Percentiles rank a stretch among this genome's conserved stretches.
Evolutionary conservation across 2,888 invertebrate genomes (phyloP).

Genomic region (Aphodius sticticus): DNA sequence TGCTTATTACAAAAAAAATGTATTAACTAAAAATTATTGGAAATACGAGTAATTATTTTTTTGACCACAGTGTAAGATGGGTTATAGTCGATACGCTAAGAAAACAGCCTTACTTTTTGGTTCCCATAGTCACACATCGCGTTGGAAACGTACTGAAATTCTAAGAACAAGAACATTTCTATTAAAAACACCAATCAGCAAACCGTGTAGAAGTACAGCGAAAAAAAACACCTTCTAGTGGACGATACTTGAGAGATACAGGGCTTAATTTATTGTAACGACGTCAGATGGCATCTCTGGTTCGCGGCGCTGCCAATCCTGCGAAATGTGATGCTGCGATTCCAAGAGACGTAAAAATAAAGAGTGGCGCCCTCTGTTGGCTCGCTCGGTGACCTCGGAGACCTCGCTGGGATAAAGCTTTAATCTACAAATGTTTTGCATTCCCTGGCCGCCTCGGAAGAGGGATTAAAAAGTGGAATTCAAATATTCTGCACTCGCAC

Average conservation of each 20-base stretch:
- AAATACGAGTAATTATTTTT: too few relatives aligned
- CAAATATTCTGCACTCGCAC: conserved; percentile 14
- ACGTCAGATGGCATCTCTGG: not conserved
- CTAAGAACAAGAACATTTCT: too few relatives aligned
- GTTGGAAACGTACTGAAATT: too few relatives aligned
- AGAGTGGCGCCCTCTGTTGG: not conserved
- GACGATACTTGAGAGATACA: not conserved
- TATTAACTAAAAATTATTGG: too few relatives aligned
- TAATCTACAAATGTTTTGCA: conserved; percentile 27
- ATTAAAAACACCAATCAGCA: not conserved
- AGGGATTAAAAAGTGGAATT: conserved; percentile 28
- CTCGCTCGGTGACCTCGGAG: not conserved
- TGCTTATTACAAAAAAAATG: too few relatives aligned
- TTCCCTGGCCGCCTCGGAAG: conserved; percentile 5
- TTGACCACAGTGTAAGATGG: too few relatives aligned
- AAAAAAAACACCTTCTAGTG: not conserved
- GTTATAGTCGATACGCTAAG: too few relatives aligned
- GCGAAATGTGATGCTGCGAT: not conserved
- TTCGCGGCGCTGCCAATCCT: not conserved
- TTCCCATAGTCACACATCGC: too few relatives aligned
- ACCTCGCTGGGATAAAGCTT: not conserved
- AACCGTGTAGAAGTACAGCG: not conserved
- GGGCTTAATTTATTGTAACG: not conserved
- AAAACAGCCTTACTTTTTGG: too few relatives aligned
- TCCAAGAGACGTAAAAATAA: not conserved